Evolutionary conservation across 2,888 invertebrate species (phyloP).

Genomic region (Ferrisia virgata): DNA sequence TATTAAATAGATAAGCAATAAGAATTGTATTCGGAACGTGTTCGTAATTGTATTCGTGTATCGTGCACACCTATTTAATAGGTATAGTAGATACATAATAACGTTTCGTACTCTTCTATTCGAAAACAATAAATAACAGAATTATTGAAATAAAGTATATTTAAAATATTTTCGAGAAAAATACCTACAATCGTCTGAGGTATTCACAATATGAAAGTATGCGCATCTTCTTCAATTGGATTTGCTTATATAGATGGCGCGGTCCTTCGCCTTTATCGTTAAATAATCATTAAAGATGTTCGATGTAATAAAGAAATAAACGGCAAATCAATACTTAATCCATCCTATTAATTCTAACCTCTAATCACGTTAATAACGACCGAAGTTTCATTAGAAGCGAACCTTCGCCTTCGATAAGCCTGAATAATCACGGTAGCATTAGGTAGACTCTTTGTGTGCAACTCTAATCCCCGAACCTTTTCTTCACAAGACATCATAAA

Average conservation of each 20-base stretch:
- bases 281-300: background rate
- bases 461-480: slow-evolving; percentile 41
- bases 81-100: background rate
- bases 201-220: slow-evolving; percentile 1
- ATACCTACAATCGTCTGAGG: background rate
- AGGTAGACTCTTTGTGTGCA: slow-evolving; percentile 40
- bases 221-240: background rate
- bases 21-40: background rate
- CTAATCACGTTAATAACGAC: slow-evolving; percentile 46
- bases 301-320: slow-evolving; percentile 45
- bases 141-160: slow-evolving; percentile 37
- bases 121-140: slow-evolving; percentile 40
- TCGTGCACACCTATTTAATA: background rate
- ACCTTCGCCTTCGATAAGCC: slow-evolving; percentile 44
- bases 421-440: slow-evolving; percentile 45
- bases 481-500: slow-evolving; percentile 40
- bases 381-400: slow-evolving; percentile 40
- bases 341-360: slow-evolving; percentile 42
- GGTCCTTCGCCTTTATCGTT: background rate
- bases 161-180: slow-evolving; percentile 15
- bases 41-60: background rate
- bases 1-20: background rate
- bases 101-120: slow-evolving; percentile 11
- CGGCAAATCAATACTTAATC: slow-evolving; percentile 45
- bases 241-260: background rate